Evolutionary conservation across 2,113 vertebrate genomes (phyloP).

Genomic region (Gambusia holbrooki): DNA sequence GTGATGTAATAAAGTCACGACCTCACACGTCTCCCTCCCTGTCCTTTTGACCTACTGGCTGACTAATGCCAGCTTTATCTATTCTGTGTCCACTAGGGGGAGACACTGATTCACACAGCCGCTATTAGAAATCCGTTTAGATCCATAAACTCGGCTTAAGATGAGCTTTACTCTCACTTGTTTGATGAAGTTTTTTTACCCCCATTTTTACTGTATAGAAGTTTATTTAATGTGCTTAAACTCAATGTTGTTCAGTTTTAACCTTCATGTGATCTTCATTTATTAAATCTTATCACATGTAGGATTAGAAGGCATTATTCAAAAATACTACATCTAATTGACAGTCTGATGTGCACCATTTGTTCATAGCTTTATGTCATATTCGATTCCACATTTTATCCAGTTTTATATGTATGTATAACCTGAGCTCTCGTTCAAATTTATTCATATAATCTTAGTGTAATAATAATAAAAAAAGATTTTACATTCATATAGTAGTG

Average conservation of each 20-base stretch:
- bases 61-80: no score
- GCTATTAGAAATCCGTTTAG: neutral
- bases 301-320: no score
- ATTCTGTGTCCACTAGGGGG: constrained; percentile 38
- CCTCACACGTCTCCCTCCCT: neutral
- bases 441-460: neutral
- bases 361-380: no score
- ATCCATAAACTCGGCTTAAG: neutral
- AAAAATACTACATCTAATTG: no score
- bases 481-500: neutral
- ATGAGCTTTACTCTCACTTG: neutral
- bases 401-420: no score
- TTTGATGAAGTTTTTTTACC: neutral
- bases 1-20: neutral
- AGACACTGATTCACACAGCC: neutral
- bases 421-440: no score
- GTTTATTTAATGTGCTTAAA: neutral
- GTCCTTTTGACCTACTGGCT: neutral
- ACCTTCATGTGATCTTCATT: neutral
- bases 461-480: neutral
- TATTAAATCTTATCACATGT: neutral
- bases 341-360: no score
- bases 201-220: neutral
- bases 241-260: neutral
- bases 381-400: no score